phyloP scores from a whole-genome alignment of 1,140 invertebrate species.

The Drosophila gunungcola region DNA sequence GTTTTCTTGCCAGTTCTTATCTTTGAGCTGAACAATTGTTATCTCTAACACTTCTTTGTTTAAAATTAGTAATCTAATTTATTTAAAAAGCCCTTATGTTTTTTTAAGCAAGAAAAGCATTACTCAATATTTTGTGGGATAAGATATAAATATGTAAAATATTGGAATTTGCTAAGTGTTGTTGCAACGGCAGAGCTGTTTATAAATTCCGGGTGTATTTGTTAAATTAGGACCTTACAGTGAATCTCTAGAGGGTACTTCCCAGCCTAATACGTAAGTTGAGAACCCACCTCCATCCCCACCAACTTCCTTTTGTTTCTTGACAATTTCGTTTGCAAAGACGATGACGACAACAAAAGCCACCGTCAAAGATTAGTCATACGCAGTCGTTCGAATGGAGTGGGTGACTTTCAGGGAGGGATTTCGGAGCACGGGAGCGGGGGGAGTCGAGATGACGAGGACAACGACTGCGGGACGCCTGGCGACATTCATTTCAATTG shows the following conservation, averaged over 20 bases:
- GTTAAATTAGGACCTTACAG: not conserved
- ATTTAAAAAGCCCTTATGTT: too few species aligned
- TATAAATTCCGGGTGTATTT: not conserved
- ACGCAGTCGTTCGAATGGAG: conserved; percentile 50
- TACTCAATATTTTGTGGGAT: too few species aligned
- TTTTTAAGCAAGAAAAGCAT: too few species aligned
- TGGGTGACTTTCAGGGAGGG: conserved; percentile 18
- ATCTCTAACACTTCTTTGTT: too few species aligned
- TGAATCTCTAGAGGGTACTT: conserved; percentile 27
- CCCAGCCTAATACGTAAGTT: conserved; percentile 2
- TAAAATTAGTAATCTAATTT: too few species aligned
- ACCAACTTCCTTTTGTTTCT: conserved; percentile 39
- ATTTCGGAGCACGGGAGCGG: not conserved
- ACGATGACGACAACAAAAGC: conserved; percentile 57
- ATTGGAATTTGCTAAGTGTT: too few species aligned
- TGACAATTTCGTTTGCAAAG: conserved; percentile 57
- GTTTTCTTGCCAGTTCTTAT: too few species aligned
- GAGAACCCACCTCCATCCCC: not conserved
- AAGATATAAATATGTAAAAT: too few species aligned
- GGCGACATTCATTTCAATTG: conserved; percentile 80
- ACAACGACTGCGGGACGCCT: conserved; percentile 68
- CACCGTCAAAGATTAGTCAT: conserved; percentile 78
- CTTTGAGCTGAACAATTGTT: too few species aligned
- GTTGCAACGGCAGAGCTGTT: too few species aligned
- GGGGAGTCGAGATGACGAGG: conserved; percentile 24